phyloP scores from a whole-genome alignment of 2,113 vertebrate genomes.

The Nyctereutes procyonoides region DNA sequence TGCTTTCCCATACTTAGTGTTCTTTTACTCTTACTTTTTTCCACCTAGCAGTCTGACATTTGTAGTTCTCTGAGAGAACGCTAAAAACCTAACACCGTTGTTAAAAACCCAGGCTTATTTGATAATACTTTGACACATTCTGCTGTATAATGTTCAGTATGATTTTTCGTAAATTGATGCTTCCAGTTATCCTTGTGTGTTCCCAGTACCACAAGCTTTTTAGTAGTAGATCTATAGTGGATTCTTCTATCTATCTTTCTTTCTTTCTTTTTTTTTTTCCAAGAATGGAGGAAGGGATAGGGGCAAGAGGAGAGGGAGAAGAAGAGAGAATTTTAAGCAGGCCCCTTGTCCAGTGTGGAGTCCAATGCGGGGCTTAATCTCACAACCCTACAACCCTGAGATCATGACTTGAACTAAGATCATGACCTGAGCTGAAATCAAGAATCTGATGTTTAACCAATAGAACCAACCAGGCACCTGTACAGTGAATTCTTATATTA shows the following conservation, averaged over 20 bases:
- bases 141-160: not conserved
- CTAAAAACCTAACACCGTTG: not conserved
- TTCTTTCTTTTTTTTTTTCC: too few relatives aligned
- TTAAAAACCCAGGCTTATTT: not conserved
- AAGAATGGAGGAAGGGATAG: too few relatives aligned
- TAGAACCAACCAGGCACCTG: not conserved
- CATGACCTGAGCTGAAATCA: not conserved
- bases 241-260: not conserved
- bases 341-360: not conserved
- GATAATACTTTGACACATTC: not conserved
- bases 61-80: not conserved
- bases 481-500: not conserved
- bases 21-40: constrained; percentile 16
- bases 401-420: not conserved
- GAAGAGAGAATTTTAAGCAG: not conserved
- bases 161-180: not conserved
- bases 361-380: not conserved
- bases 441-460: not conserved
- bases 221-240: not conserved
- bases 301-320: not conserved
- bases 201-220: not conserved
- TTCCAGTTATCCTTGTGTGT: not conserved
- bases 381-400: not conserved
- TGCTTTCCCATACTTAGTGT: not conserved
- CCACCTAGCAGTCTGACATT: not conserved